phyloP scores from a whole-genome alignment of 2,888 invertebrate species.

The Tanytarsus gracilentus region DNA sequence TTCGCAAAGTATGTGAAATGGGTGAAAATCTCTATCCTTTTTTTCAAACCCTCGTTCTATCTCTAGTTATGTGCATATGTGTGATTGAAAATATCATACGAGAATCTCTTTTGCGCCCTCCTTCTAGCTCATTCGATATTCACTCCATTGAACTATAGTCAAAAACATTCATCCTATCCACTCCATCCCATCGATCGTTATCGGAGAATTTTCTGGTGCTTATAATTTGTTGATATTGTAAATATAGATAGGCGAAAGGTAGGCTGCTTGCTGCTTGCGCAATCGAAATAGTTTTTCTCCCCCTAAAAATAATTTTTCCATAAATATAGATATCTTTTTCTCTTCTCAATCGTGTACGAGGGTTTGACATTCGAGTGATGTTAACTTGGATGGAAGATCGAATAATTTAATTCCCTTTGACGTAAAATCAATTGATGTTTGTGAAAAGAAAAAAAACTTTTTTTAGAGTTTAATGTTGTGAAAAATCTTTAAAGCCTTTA shows the following conservation, averaged over 20 bases:
- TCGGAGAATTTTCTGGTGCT: not conserved
- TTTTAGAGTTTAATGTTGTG: not conserved
- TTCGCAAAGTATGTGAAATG: not conserved
- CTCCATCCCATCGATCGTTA: too few species aligned
- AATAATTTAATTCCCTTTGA: not conserved
- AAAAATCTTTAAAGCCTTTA: not conserved
- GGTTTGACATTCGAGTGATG: too few species aligned
- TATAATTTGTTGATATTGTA: too few species aligned
- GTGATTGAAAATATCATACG: conserved; percentile 17
- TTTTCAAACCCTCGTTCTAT: not conserved
- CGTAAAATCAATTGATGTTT: not conserved
- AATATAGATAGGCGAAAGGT: too few species aligned
- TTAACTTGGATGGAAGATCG: too few species aligned
- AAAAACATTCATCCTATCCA: conserved; percentile 9
- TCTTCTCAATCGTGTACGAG: too few species aligned
- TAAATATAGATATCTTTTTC: too few species aligned
- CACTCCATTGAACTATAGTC: conserved; percentile 23
- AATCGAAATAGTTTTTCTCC: too few species aligned
- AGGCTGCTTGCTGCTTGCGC: too few species aligned
- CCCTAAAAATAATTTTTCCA: too few species aligned
- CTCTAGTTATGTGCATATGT: too few species aligned
- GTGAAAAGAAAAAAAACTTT: not conserved
- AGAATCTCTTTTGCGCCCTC: conserved; percentile 11
- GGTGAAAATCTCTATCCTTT: not conserved
- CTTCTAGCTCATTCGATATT: too few species aligned